A percentile compares a stretch with the other conserved stretches of the same genome.
Evolutionary conservation across 1,140 invertebrate species (phyloP).

Genomic region (Pristionchus pacificus): DNA sequence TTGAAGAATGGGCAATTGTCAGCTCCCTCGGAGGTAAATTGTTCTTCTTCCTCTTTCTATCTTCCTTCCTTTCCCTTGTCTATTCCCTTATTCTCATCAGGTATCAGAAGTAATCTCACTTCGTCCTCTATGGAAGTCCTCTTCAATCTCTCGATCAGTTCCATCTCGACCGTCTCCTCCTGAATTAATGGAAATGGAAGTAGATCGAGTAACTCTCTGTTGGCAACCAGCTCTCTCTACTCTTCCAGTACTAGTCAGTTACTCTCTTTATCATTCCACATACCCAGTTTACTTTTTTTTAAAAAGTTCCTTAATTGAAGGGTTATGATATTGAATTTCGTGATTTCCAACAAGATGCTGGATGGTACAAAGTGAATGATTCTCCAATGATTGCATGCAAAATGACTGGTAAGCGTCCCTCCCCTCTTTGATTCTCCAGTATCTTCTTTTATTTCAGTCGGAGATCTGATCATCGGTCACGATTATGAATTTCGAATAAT

Average conservation of each 20-base stretch:
- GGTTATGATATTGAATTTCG: conserved; percentile 56
- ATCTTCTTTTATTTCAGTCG: conserved; percentile 35
- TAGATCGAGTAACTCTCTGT: conserved; percentile 52
- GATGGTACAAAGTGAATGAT: conserved; percentile 56
- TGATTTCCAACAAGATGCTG: conserved; percentile 52
- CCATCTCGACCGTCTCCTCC: conserved; percentile 46
- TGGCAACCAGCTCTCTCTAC: conserved; percentile 54
- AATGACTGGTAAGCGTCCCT: conserved; percentile 43
- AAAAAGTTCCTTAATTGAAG: conserved; percentile 25
- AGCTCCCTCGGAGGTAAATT: not conserved
- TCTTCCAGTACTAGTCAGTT: conserved; percentile 47
- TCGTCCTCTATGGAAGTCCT: conserved; percentile 19
- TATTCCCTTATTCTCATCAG: conserved; percentile 21
- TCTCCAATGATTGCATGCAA: conserved; percentile 49
- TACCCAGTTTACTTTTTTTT: conserved; percentile 8
- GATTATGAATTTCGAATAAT: conserved; percentile 56
- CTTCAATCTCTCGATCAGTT: conserved; percentile 7
- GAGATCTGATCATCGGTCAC: conserved; percentile 48
- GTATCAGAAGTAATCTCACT: conserved; percentile 44
- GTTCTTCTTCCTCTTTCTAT: not conserved
- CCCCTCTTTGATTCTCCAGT: conserved; percentile 8
- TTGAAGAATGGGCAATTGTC: not conserved
- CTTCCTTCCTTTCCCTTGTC: conserved; percentile 7
- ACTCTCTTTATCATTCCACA: not conserved
- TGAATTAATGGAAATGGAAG: conserved; percentile 52